Evolutionary conservation across 2,797 vertebrate species (phyloP).

Genomic region (Anolis apletophallus): DNA sequence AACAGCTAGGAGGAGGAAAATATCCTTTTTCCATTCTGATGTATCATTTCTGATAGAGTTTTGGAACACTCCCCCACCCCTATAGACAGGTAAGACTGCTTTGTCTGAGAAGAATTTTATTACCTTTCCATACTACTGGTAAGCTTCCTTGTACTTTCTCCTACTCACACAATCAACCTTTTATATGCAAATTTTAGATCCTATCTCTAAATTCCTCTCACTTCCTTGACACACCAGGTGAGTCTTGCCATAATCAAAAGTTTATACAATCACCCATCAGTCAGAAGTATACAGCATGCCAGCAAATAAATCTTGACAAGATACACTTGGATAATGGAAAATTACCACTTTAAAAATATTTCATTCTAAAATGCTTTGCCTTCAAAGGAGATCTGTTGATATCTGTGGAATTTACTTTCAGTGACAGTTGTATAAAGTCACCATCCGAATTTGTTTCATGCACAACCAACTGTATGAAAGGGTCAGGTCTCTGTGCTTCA

Average conservation of each 20-base stretch:
- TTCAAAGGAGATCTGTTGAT: neutral
- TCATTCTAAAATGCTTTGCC: neutral
- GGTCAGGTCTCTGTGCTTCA: neutral
- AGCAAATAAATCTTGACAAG: constrained; percentile 3
- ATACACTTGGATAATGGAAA: neutral
- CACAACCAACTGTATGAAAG: constrained; percentile 13
- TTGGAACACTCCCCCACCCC: neutral
- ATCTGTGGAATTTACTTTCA: constrained; percentile 18
- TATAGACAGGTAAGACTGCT: neutral
- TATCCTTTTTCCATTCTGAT: neutral
- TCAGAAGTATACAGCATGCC: neutral
- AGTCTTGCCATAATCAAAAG: constrained; percentile 41
- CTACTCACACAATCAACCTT: constrained; percentile 3
- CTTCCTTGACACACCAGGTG: constrained; percentile 35
- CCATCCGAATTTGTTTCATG: neutral
- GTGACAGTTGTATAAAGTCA: neutral
- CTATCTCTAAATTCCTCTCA: constrained; percentile 36
- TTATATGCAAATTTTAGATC: neutral
- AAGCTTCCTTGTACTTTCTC: neutral
- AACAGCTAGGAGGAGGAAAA: neutral
- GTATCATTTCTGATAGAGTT: neutral
- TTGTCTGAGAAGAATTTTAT: neutral
- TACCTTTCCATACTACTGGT: neutral
- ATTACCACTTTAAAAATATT: constrained; percentile 2
- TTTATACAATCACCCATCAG: neutral